Percentiles rank a stretch among this genome's conserved stretches.
Evolutionary conservation across 2,888 invertebrate genomes (phyloP).

Genomic region (Chelonus formosanus): DNA sequence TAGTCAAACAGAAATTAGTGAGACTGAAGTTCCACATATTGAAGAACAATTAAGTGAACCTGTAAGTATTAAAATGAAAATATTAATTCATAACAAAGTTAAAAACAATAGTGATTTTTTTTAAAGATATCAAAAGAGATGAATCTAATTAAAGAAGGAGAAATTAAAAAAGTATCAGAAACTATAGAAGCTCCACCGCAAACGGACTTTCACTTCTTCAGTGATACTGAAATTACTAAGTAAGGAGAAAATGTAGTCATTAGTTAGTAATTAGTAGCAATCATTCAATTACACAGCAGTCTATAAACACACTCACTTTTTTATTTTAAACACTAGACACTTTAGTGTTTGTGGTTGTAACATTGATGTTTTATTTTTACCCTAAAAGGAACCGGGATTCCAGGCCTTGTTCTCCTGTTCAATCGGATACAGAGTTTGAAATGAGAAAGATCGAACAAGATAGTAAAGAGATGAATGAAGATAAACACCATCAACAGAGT

Average conservation of each 20-base stretch:
- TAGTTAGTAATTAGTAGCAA: conserved; percentile 13
- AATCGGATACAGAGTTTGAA: conserved; percentile 95
- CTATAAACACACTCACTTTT: background rate
- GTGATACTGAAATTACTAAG: conserved; percentile 88
- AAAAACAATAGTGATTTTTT: background rate
- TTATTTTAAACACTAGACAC: conserved; percentile 13
- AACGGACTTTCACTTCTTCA: conserved; percentile 87
- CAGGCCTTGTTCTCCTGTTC: conserved; percentile 84
- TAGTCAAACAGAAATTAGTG: conserved; percentile 57
- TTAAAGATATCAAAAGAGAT: conserved; percentile 34
- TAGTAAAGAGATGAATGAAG: conserved; percentile 60
- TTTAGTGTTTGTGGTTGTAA: conserved; percentile 29
- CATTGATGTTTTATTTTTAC: conserved; percentile 48
- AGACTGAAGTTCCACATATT: conserved; percentile 44
- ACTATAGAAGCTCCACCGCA: conserved; percentile 66
- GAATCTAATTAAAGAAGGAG: conserved; percentile 47
- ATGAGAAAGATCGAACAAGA: conserved; percentile 68
- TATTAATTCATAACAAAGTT: background rate
- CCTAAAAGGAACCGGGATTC: conserved; percentile 67
- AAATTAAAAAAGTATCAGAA: conserved; percentile 45
- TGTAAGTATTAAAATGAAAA: conserved; percentile 44
- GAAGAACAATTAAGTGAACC: conserved; percentile 49
- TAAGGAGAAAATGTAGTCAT: conserved; percentile 41
- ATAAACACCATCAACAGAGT: conserved; percentile 69
- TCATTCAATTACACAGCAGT: background rate